Base-by-base conservation (phyloP, 2,113 vertebrate species). In the Numenius arquata region DNA sequence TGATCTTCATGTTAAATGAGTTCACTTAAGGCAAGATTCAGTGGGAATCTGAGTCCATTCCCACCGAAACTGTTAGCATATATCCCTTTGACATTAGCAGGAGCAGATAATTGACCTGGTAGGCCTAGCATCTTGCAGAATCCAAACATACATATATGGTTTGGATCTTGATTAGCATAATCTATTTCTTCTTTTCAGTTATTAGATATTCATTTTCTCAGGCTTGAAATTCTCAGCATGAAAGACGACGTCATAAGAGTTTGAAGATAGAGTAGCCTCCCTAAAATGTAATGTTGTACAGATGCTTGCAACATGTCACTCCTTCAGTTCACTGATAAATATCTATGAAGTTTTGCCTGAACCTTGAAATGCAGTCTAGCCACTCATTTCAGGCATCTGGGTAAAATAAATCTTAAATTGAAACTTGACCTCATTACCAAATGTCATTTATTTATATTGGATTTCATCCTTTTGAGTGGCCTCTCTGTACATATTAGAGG, bases 391-490 rank as follows among this genome's bases (percentile, higher is more conserved):
- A 93, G 80, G 83, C 92, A 93, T 89, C 86, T 89, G 90, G 86
- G 86, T 93, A 41, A 94, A 95, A 95, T 96, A 89, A 96, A 87
- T 85, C 58, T 65, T 73, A n/a, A 89, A 89, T 66, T 92, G 84
- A 87, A 90, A 88, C 86, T 62, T 95, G 90, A 95, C 84, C 86
- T 96, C 90, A 91, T 66, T 89, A 82, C 62, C 66, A 87, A 92
- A 89, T 92, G 94, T 91, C 95, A 95, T 96, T 95, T 97, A 81
- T 96, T 97, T 96, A 79, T 91, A 62, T 92, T 96, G 95, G 94
- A 96, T 91, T 95, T 78, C 84, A 70, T 91, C 66, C 48, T 67
- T 85, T 66, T 3, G 32, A 92, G 89, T 92, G 73, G 94, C 66
- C 86, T 77, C 90, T 90, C 77, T 43, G 70, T 73, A 41, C 1